Percentiles rank a stretch among this genome's conserved stretches.
Conservation (phyloP, 2,113 vertebrate genomes). For the Chaetops frenatus region DNA sequence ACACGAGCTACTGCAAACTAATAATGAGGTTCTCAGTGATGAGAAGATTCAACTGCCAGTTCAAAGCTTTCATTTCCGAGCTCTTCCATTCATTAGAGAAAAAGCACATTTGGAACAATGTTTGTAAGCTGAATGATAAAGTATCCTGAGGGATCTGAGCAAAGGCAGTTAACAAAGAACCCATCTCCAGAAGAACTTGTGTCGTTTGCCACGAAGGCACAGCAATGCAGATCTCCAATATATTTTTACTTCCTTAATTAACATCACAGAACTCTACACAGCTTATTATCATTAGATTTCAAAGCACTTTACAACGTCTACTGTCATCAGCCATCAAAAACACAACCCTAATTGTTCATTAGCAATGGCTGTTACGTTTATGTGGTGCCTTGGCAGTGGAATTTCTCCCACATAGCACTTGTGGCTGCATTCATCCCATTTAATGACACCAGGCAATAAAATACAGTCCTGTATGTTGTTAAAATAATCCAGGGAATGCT, state of each 20-base stretch:
- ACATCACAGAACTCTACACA: not conserved
- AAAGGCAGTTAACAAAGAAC: not conserved
- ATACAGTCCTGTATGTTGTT: not conserved
- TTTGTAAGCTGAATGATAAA: not conserved
- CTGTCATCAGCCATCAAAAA: not conserved
- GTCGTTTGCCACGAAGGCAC: not conserved
- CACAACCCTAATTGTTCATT: not conserved
- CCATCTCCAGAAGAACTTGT: not conserved
- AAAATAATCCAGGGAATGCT: not conserved
- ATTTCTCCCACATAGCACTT: not conserved
- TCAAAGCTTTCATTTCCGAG: not conserved
- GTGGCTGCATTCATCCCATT: not conserved
- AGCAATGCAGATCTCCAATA: not conserved
- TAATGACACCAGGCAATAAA: not conserved
- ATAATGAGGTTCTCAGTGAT: slow-evolving; percentile 6
- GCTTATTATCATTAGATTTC: not conserved
- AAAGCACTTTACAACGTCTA: not conserved
- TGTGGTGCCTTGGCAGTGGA: not conserved
- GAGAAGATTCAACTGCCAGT: not conserved
- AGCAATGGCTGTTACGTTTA: not conserved
- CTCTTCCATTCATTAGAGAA: not conserved
- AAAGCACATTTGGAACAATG: not conserved
- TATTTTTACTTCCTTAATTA: not conserved
- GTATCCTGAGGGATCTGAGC: not conserved
- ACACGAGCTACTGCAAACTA: not conserved